Base-by-base conservation (phyloP, 2,113 vertebrate species). In the Plecotus auritus region DNA sequence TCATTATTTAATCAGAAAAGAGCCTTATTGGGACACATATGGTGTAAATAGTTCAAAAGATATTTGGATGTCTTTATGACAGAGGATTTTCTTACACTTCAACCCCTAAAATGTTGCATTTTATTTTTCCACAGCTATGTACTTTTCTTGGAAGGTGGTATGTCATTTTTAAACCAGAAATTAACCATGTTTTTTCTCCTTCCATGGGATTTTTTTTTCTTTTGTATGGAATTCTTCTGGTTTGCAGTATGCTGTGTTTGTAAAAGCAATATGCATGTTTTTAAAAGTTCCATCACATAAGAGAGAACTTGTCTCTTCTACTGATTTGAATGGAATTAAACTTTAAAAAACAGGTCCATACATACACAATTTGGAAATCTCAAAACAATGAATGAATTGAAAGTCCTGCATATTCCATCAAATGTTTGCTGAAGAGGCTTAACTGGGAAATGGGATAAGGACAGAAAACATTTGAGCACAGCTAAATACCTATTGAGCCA, bases 21-120 rank as follows among this genome's bases (percentile, higher is more conserved):
- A 82, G 91, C 59, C 88, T 97, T 91, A 88, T 91, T 97, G 93
- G 95, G 85, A 95, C 88, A 67, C 69, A 85, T 90, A 93, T 96
- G 97, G 73, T 88, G 69, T 97, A 95, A 98, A 96, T 92, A 95
- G 73, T 97, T 96, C 93, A 97, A 97, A 96, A 90, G 91, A 98
- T 69, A 73, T 83, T 93, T 84, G 69, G n/a, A 85, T 95, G 70
- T 96, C 95, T 96, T 98, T 94, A 69, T 95, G 97, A 97, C 87
- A 94, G 96, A 26, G 95, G 95, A 72, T 96, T 97, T 96, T 91
- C 82, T 97, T 84, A 95, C 51, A 80, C 20, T 23, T 87, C 86
- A 96, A 77, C 9, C 81, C 94, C 97, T 73, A 97, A 97, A 96
- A 98, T 97, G 90, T 95, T 95, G 4, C 37, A 85, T 73, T 96